Evolutionary conservation across 1,140 invertebrate species (phyloP), one percentile per base, ranked within the genome.

Genomic region (Hyles euphorbiae): DNA sequence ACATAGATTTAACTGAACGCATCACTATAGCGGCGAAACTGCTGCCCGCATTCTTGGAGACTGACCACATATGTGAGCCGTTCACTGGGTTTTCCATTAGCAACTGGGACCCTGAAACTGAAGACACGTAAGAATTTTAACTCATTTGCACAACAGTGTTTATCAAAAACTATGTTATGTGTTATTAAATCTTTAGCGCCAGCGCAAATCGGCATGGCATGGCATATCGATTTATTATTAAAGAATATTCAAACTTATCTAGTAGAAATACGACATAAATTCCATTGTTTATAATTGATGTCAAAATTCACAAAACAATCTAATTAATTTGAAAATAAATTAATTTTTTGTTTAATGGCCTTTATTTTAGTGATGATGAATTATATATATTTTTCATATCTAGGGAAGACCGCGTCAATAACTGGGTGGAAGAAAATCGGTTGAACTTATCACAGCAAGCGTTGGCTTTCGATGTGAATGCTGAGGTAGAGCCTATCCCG

Each of bases 61-160:
- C 56, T 8, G 83, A 89, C 55, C 76, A 79, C 9, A 81, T 90
- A 9, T 89, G 88, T 64, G 87, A 81, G 61, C 86, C 88, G 1
- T 91, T 91, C 53, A 77, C 82, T 55, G 86, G 84, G 0, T 91
- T 91, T 63, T 87, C 83, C 56, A 85, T 91, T 11, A 88, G 74
- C 62, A 83, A 88, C 60, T 91, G 90, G 90, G 83, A 91, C 70
- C 90, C 90, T 0, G 87, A 91, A n/a, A 85, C 85, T 33, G 89
- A 90, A 65, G 88, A 91, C 43, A 73, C 69, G 76, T 83, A 56
- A 76, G 75, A 48, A 48, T 48, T 48, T 22, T 22, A 0, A 22
- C 22, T 22, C 22, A 22, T 22, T 22, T 22, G 22, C 22, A 22
- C 22, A 22, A 22, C 22, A 22, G 22, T 22, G 22, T 22, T 22